A percentile compares a stretch with the other conserved stretches of the same genome.
Evolutionary conservation across 2,113 vertebrate genomes (phyloP).

Genomic region (Psilopogon haemacephalus): DNA sequence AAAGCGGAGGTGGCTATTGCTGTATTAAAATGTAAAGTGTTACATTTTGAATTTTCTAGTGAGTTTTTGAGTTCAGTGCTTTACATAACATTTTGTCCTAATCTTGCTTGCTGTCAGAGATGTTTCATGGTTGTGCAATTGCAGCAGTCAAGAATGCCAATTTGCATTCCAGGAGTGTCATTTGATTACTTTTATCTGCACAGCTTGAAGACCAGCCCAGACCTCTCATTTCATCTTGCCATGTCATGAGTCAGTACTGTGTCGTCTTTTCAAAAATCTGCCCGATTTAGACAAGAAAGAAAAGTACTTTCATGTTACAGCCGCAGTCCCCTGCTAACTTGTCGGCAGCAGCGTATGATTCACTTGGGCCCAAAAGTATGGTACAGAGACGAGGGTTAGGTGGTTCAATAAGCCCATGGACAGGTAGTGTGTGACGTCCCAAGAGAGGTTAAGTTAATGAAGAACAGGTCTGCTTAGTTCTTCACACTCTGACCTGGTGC

Average conservation of each 20-base stretch:
- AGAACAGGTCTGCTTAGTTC: constrained; percentile 93
- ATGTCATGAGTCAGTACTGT: constrained; percentile 83
- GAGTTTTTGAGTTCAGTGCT: constrained; percentile 79
- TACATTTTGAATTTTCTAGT: constrained; percentile 76
- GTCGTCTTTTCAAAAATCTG: constrained; percentile 83
- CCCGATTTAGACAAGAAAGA: constrained; percentile 83
- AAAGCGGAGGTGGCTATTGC: constrained; percentile 65
- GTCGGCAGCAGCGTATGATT: constrained; percentile 85
- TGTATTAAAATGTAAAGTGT: constrained; percentile 77
- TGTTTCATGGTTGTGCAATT: constrained; percentile 88
- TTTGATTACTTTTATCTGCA: constrained; percentile 95
- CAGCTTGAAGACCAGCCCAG: constrained; percentile 80
- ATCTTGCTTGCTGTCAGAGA: constrained; percentile 85
- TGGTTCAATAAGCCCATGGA: constrained; percentile 92
- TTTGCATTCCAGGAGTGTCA: constrained; percentile 95
- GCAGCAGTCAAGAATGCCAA: constrained; percentile 88
- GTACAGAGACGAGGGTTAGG: constrained; percentile 85
- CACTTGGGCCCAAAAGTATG: constrained; percentile 79
- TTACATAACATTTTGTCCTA: constrained; percentile 87
- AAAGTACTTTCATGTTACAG: constrained; percentile 85
- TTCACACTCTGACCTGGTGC: constrained; percentile 86
- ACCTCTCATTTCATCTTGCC: constrained; percentile 86
- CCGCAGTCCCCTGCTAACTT: constrained; percentile 82
- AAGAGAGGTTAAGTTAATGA: constrained; percentile 90
- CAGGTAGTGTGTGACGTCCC: constrained; percentile 92